Percentiles rank a stretch among this genome's conserved stretches.
Evolutionary conservation across 1,140 invertebrate species (phyloP).

Genomic region (Acromyrmex heyeri): DNA sequence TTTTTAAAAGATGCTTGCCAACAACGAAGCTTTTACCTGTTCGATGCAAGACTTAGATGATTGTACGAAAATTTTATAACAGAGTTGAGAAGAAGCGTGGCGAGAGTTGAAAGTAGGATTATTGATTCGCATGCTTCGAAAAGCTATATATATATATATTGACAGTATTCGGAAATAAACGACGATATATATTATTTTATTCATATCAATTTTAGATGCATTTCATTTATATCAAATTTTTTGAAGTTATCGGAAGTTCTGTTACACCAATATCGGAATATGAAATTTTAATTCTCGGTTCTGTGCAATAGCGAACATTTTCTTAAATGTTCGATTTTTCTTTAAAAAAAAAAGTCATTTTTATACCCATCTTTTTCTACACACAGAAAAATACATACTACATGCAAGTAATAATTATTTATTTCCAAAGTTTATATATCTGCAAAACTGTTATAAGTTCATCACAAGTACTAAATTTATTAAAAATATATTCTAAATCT

Average conservation of each 20-base stretch:
- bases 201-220: background rate
- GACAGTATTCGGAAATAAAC: constrained; percentile 2
- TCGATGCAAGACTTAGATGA: constrained; percentile 10
- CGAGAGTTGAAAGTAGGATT: constrained; percentile 34
- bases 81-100: constrained; percentile 22
- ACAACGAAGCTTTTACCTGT: constrained; percentile 18
- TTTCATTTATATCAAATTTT: constrained; percentile 14
- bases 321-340: background rate
- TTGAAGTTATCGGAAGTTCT: background rate
- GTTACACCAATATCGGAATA: constrained; percentile 9
- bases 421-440: too few relatives aligned
- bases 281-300: background rate
- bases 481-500: too few relatives aligned
- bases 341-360: constrained; percentile 5
- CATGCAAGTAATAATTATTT: too few relatives aligned
- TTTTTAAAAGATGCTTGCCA: constrained; percentile 2
- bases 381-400: too few relatives aligned
- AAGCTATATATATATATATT: background rate
- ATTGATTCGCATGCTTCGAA: constrained; percentile 34
- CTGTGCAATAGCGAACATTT: background rate
- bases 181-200: constrained; percentile 39
- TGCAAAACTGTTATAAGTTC: too few relatives aligned
- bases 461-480: too few relatives aligned
- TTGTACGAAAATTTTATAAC: constrained; percentile 46
- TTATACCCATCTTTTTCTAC: background rate